Conservation (phyloP, 2,113 vertebrate species). For the Coracopsis vasa region DNA sequence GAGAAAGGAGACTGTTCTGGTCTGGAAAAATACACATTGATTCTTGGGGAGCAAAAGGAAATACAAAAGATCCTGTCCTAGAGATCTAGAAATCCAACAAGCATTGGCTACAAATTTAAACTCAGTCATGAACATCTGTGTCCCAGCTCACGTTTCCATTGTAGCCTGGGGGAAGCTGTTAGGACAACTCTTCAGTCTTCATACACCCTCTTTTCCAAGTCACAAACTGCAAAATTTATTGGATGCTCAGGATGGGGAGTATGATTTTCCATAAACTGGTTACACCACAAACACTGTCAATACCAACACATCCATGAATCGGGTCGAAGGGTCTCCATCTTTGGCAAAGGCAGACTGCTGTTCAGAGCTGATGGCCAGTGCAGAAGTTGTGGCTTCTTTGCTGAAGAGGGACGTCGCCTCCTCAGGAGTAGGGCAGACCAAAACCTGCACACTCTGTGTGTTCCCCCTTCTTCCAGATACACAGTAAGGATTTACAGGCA, state of each 20-base stretch:
- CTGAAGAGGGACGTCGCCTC: neutral
- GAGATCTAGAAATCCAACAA: neutral
- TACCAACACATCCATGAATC: neutral
- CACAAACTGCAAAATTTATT: neutral
- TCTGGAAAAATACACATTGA: neutral
- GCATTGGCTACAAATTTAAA: neutral
- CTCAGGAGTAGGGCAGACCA: neutral
- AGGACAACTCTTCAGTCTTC: neutral
- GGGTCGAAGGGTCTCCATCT: neutral
- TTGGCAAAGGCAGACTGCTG: neutral
- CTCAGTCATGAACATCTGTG: neutral
- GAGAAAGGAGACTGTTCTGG: neutral
- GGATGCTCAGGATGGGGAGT: neutral
- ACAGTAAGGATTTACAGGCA: neutral
- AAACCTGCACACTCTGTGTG: neutral
- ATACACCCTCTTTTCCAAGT: neutral
- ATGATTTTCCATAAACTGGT: neutral
- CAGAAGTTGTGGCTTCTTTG: neutral
- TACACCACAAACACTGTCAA: neutral
- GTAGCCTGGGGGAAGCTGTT: neutral
- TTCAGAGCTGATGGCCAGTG: neutral
- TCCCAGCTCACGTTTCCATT: neutral
- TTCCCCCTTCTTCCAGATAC: neutral
- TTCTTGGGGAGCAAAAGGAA: neutral
- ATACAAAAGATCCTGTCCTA: neutral